Evolutionary conservation across 2,797 vertebrate genomes (phyloP), one percentile per base, ranked within the genome.

Genomic region (Arctocebus calabarensis): DNA sequence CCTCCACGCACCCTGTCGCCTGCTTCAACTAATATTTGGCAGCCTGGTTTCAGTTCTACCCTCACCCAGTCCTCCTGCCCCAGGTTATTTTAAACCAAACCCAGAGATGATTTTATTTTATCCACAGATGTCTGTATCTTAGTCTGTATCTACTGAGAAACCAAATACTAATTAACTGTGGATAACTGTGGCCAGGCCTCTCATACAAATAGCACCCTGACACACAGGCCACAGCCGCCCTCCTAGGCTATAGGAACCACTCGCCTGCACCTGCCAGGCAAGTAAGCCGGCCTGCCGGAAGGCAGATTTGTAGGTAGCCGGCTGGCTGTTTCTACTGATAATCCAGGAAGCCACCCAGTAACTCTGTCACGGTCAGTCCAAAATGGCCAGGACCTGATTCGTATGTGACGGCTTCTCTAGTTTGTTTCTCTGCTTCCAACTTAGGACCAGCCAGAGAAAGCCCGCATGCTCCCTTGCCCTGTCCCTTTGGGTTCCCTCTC

Each of bases 31-130:
- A 32, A 7, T 0, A 2, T 29, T 27, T 4, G 17, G 25, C 7
- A 0, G 7, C 29, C 27, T 4, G 1, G 1, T 5, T 13, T 32
- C 62, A 0, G 0, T 25, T 20, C 11, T 17, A 1, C 32, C 37
- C 34, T 16, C 37, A 16, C 2, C 34, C 12, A 4, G 22, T 34
- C 0, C 2, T 23, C 27, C 20, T 0, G 45, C 57, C 16, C 37
- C 29, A 0, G 14, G 7, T 22, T 7, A 11, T 68, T 12, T 77
- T 22, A 55, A 43, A 70, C 61, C 83, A 62, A 45, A 55, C 61
- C 29, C 22, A 3, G n/a, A n/a, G 2, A 16, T 27, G 25, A 20
- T 37, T 61, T 43, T n/a, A 4, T 40, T 70, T 88, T 61, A 2
- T 43, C 74, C 17, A 9, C 17, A 25, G 40, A 5, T 27, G 16